phyloP scores from a whole-genome alignment of 2,888 invertebrate genomes.

The Nysson spinosus region DNA sequence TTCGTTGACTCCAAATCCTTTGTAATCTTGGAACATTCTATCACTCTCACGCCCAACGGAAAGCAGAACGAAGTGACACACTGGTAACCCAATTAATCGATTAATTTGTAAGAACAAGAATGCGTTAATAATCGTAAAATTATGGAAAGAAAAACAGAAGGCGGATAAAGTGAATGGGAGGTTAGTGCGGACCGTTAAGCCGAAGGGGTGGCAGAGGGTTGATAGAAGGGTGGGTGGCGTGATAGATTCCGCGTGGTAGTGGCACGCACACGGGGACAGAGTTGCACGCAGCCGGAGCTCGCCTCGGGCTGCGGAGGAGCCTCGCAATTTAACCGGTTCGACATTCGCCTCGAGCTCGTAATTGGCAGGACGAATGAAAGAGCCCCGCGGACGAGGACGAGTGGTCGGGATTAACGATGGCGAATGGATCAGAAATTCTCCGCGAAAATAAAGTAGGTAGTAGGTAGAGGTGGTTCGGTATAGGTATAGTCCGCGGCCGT shows the following conservation, averaged over 20 bases:
- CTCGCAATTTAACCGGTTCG: slow-evolving; percentile 65
- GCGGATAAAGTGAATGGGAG: slow-evolving; percentile 39
- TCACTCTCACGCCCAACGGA: not conserved
- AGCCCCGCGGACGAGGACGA: slow-evolving; percentile 65
- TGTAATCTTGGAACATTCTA: not conserved
- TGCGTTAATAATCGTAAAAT: slow-evolving; percentile 51
- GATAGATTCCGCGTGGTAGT: slow-evolving; percentile 48
- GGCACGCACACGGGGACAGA: slow-evolving; percentile 58
- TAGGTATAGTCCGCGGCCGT: slow-evolving; percentile 60
- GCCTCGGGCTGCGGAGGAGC: slow-evolving; percentile 63
- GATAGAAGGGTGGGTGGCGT: slow-evolving; percentile 6
- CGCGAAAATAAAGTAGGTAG: slow-evolving; percentile 70
- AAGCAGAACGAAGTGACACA: not conserved
- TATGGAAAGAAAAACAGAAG: slow-evolving; percentile 39
- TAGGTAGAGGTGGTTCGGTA: slow-evolving; percentile 49
- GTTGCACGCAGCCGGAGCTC: slow-evolving; percentile 61
- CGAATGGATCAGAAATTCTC: slow-evolving; percentile 72
- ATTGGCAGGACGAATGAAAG: slow-evolving; percentile 73
- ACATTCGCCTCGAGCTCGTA: slow-evolving; percentile 66
- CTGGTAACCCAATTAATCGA: slow-evolving; percentile 24
- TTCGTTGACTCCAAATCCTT: too few species aligned
- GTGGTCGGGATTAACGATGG: slow-evolving; percentile 68
- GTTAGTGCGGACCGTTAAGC: not conserved
- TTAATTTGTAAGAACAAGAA: slow-evolving; percentile 28
- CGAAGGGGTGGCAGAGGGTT: slow-evolving; percentile 25